A percentile compares a stretch with the other conserved stretches of the same genome.
These are phyloP conservation scores for Aphidoletes aphidimyza DNA, from an alignment of 2,888 invertebrate genomes.

Conservation along the genomic window DNA sequence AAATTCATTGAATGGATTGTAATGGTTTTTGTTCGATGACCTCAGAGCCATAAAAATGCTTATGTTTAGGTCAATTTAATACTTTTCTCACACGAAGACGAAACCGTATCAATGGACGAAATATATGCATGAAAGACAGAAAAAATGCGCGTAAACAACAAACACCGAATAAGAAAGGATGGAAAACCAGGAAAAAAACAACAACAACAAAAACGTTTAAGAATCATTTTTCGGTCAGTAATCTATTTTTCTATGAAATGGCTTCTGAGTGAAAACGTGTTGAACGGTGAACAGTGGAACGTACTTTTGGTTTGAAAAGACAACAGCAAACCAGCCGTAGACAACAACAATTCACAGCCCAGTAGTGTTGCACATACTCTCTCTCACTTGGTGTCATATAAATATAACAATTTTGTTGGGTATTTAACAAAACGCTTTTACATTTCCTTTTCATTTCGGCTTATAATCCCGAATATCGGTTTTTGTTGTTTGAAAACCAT, in stretches of 20 bases:
- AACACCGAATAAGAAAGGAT: not conserved
- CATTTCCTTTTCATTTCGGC: slow-evolving; percentile 21
- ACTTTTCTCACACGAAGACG: too few relatives aligned
- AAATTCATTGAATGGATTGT: too few relatives aligned
- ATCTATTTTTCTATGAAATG: slow-evolving; percentile 29
- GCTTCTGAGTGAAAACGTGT: not conserved
- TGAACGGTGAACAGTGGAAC: too few relatives aligned
- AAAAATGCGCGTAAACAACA: not conserved
- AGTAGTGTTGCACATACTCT: not conserved
- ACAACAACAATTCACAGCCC: too few relatives aligned
- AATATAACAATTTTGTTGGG: not conserved
- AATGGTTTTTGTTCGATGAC: too few relatives aligned
- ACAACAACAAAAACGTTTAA: not conserved
- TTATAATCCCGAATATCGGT: slow-evolving; percentile 32
- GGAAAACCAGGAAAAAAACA: not conserved
- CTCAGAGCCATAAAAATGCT: too few relatives aligned
- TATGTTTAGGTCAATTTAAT: too few relatives aligned
- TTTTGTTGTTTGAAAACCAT: not conserved
- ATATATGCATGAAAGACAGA: too few relatives aligned
- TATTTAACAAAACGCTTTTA: slow-evolving; percentile 6
- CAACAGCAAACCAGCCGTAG: too few relatives aligned
- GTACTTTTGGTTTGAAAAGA: too few relatives aligned
- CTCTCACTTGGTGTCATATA: not conserved
- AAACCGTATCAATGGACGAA: too few relatives aligned
- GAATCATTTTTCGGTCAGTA: slow-evolving; percentile 2